phyloP scores from a whole-genome alignment of 2,888 invertebrate species.

The Ophion ventricosus region DNA sequence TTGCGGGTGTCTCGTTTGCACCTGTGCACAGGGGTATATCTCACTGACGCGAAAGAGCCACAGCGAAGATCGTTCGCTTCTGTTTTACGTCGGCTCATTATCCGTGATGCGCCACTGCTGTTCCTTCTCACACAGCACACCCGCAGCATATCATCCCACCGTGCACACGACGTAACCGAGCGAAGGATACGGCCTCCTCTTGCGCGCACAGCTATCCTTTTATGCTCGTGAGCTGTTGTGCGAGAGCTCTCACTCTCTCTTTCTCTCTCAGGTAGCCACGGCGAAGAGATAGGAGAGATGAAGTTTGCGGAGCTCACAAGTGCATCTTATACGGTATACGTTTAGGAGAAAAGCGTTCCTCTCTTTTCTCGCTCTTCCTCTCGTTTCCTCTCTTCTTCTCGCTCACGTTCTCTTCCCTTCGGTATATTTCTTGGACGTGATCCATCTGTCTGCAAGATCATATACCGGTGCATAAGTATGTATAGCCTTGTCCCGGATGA shows the following conservation, averaged over 20 bases:
- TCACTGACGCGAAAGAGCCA: constrained; percentile 51
- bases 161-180: constrained; percentile 41
- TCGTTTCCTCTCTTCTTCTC: not conserved
- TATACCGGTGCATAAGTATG: not conserved
- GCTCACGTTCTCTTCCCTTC: not conserved
- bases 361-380: not conserved
- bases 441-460: constrained; percentile 59
- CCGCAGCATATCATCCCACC: constrained; percentile 36
- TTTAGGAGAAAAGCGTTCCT: constrained; percentile 24
- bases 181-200: constrained; percentile 32
- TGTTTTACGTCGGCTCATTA: constrained; percentile 70
- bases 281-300: constrained; percentile 46
- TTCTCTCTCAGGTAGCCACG: constrained; percentile 15
- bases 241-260: constrained; percentile 4
- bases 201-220: constrained; percentile 55
- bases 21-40: constrained; percentile 63
- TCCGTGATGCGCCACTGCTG: constrained; percentile 61
- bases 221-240: constrained; percentile 57
- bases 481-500: constrained; percentile 33
- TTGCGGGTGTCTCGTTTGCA: constrained; percentile 70
- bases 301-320: constrained; percentile 41
- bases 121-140: constrained; percentile 28
- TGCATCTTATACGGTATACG: constrained; percentile 31
- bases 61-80: constrained; percentile 66
- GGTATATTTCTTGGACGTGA: constrained; percentile 55